These are phyloP conservation scores for Enteromius viviparus DNA, from an alignment of 2,797 vertebrate species.

Conservation along the genomic window DNA sequence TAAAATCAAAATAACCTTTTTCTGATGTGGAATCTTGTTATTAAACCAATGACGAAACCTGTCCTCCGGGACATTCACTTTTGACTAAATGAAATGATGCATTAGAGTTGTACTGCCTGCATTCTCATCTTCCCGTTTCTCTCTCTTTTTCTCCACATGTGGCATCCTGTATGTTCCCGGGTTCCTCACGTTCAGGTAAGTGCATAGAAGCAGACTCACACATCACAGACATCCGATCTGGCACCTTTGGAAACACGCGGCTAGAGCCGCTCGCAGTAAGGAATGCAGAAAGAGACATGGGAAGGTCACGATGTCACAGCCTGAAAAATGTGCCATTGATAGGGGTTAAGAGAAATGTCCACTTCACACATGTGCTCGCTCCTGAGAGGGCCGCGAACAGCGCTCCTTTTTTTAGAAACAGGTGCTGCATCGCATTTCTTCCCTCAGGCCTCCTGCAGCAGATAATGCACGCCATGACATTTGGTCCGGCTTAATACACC, in stretches of 20 bases:
- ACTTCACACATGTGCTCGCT: conserved; percentile 30
- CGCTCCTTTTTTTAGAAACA: conserved; percentile 48
- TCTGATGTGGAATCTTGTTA: conserved; percentile 31
- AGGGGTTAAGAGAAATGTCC: conserved; percentile 51
- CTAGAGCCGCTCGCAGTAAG: background rate
- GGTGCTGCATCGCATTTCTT: conserved; percentile 45
- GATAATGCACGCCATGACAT: conserved; percentile 58
- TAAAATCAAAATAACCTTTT: conserved; percentile 47
- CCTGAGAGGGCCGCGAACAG: conserved; percentile 10
- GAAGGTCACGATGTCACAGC: conserved; percentile 33
- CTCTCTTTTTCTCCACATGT: conserved; percentile 18
- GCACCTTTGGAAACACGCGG: background rate
- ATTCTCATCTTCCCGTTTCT: background rate
- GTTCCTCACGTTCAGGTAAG: conserved; percentile 9
- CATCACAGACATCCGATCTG: background rate
- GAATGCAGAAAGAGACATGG: conserved; percentile 18
- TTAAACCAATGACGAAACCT: conserved; percentile 49
- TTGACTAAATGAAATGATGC: background rate
- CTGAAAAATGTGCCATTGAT: conserved; percentile 47
- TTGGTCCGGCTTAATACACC: conserved; percentile 61
- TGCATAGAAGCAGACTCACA: conserved; percentile 21
- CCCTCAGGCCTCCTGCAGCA: conserved; percentile 47
- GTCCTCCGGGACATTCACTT: background rate
- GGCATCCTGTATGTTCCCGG: background rate
- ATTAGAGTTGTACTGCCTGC: background rate